A percentile compares a stretch with the other conserved stretches of the same genome.
Evolutionary conservation across 2,797 vertebrate genomes (phyloP).

Genomic region (Microctenopoma lineatum): DNA sequence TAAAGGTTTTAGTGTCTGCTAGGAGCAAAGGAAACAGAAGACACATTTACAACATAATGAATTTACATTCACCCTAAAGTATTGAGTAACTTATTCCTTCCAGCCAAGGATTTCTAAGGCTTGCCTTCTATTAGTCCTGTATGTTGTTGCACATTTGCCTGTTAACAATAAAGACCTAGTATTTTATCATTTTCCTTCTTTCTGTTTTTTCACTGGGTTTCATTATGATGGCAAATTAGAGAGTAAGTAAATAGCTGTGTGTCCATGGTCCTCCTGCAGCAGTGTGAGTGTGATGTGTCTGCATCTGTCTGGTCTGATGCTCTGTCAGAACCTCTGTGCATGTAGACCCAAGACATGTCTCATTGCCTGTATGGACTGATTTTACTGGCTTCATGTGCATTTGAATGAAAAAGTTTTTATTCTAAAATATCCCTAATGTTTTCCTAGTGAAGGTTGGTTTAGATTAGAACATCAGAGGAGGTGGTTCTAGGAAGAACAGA

Average conservation of each 20-base stretch:
- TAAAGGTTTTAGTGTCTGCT: background rate
- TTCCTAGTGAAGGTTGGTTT: background rate
- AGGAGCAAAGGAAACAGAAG: background rate
- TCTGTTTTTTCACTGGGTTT: conserved; percentile 73
- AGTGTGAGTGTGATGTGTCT: conserved; percentile 71
- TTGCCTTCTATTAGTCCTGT: conserved; percentile 39
- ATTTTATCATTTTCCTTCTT: conserved; percentile 72
- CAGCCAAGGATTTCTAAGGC: conserved; percentile 27
- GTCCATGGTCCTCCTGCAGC: conserved; percentile 66
- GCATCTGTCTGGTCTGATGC: conserved; percentile 71
- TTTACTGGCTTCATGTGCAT: conserved; percentile 48
- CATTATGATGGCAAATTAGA: conserved; percentile 85
- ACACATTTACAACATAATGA: background rate
- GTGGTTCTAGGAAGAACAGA: background rate
- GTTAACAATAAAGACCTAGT: conserved; percentile 59
- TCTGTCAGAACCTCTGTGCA: conserved; percentile 69
- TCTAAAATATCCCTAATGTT: background rate
- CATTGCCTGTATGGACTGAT: conserved; percentile 61
- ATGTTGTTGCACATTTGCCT: conserved; percentile 60
- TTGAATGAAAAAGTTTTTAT: conserved; percentile 16
- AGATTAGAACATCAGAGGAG: background rate
- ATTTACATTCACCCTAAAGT: conserved; percentile 4
- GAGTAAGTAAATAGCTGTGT: conserved; percentile 84
- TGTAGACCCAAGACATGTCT: conserved; percentile 58
- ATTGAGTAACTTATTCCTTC: conserved; percentile 21